These are phyloP conservation scores for Neodiprion virginianus DNA, from an alignment of 1,140 invertebrate genomes.

Conservation along the genomic window DNA sequence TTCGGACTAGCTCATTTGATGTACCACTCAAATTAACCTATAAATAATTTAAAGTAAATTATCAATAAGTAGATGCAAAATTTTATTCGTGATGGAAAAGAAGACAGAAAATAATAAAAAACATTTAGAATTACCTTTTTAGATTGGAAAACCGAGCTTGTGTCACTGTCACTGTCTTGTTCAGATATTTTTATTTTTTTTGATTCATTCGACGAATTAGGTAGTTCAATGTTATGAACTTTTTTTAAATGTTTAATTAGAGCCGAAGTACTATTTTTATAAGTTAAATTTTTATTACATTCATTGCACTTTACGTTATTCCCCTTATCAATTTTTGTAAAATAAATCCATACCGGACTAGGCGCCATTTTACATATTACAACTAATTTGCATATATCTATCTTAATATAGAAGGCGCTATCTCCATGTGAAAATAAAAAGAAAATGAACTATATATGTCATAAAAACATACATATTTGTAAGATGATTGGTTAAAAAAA, in stretches of 20 bases:
- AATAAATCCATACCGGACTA: conserved; percentile 18
- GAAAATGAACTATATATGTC: no score
- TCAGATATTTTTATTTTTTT: neutral
- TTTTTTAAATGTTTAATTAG: conserved; percentile 6
- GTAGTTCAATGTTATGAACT: neutral
- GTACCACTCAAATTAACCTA: no score
- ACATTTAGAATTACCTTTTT: neutral
- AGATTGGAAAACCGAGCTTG: neutral
- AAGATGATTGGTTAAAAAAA: neutral
- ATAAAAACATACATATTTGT: no score
- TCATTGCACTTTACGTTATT: neutral
- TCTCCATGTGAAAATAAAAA: no score
- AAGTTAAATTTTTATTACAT: conserved; percentile 9
- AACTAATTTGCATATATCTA: neutral
- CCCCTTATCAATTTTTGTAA: neutral
- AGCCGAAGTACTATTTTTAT: conserved; percentile 12
- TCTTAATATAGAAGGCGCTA: no score
- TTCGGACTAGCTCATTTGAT: neutral
- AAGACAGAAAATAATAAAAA: neutral
- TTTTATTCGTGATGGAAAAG: neutral
- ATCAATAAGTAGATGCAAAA: neutral
- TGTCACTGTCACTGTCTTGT: neutral
- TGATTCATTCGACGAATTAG: no score
- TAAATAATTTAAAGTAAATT: neutral
- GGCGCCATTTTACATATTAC: neutral